These are phyloP conservation scores for Dermatophagoides farinae DNA, from an alignment of 1,140 invertebrate genomes.

Conservation along the genomic window DNA sequence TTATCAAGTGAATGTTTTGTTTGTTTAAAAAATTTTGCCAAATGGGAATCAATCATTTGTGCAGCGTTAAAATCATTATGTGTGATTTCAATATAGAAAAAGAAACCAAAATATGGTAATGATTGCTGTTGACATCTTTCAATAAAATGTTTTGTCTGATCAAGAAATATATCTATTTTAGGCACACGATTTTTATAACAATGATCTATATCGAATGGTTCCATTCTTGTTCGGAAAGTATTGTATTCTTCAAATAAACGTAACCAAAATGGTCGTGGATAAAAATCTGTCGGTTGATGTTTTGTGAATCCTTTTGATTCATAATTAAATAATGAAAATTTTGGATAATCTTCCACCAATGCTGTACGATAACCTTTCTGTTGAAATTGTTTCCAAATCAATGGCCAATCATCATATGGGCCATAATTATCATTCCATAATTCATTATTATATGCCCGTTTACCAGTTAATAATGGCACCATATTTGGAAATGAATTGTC, in stretches of 20 bases:
- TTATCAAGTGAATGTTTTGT: not conserved
- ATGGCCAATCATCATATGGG: slow-evolving; percentile 13
- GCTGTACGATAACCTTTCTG: slow-evolving; percentile 49
- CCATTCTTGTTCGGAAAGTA: not conserved
- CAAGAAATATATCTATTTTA: slow-evolving; percentile 17
- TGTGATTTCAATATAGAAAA: slow-evolving; percentile 11
- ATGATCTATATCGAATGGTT: slow-evolving; percentile 4
- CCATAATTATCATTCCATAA: not conserved
- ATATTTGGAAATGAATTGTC: slow-evolving; percentile 30
- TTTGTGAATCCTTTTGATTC: slow-evolving; percentile 48
- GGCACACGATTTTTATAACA: slow-evolving; percentile 15
- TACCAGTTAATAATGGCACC: slow-evolving; percentile 24
- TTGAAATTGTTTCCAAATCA: slow-evolving; percentile 27
- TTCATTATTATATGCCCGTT: not conserved
- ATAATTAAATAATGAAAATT: slow-evolving; percentile 59
- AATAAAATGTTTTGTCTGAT: slow-evolving; percentile 20
- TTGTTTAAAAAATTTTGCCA: slow-evolving; percentile 8
- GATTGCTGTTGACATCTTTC: slow-evolving; percentile 17
- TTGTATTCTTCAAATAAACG: slow-evolving; percentile 10
- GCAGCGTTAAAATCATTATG: slow-evolving; percentile 15
- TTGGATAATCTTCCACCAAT: slow-evolving; percentile 50
- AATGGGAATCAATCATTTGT: slow-evolving; percentile 11
- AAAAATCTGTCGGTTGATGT: slow-evolving; percentile 52
- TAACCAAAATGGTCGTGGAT: slow-evolving; percentile 43
- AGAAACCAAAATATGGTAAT: slow-evolving; percentile 18